phyloP scores from a whole-genome alignment of 2,797 vertebrate genomes.

The Erpetoichthys calabaricus region DNA sequence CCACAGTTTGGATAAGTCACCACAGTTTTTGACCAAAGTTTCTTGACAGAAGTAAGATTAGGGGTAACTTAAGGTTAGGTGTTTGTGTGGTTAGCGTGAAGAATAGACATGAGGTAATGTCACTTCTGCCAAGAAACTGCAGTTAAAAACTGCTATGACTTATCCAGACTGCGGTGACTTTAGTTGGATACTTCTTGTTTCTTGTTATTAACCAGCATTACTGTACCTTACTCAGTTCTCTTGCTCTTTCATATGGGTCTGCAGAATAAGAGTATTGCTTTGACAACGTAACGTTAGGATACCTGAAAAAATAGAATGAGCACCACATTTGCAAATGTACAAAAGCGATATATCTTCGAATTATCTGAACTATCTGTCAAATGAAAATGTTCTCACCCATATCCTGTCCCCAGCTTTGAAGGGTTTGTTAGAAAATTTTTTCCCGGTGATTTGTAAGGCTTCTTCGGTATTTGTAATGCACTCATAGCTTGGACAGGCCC shows the following conservation, averaged over 20 bases:
- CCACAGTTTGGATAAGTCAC: too few species aligned
- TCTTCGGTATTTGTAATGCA: constrained; percentile 32
- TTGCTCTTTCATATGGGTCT: constrained; percentile 52
- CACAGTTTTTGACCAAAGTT: too few species aligned
- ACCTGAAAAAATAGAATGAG: constrained; percentile 38
- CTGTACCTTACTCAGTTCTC: constrained; percentile 48
- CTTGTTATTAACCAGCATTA: constrained; percentile 15
- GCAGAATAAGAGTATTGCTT: constrained; percentile 44
- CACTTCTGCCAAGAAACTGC: too few species aligned
- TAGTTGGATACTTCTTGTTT: too few species aligned
- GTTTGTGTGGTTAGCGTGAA: too few species aligned
- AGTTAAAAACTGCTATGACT: too few species aligned
- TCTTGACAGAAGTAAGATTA: too few species aligned
- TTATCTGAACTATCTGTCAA: neutral
- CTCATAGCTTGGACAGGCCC: constrained; percentile 60
- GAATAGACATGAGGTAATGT: too few species aligned
- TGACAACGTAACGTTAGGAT: constrained; percentile 63
- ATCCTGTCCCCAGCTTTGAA: constrained; percentile 70
- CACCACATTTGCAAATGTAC: constrained; percentile 12
- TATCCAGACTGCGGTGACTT: too few species aligned
- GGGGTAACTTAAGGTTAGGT: too few species aligned
- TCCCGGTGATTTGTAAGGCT: constrained; percentile 41
- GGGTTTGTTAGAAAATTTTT: constrained; percentile 72
- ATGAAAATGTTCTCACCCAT: constrained; percentile 46
- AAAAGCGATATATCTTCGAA: constrained; percentile 7